A percentile compares a stretch with the other conserved stretches of the same genome.
Evolutionary conservation across 2,797 vertebrate genomes (phyloP).

Genomic region (Anas flavirostris): DNA sequence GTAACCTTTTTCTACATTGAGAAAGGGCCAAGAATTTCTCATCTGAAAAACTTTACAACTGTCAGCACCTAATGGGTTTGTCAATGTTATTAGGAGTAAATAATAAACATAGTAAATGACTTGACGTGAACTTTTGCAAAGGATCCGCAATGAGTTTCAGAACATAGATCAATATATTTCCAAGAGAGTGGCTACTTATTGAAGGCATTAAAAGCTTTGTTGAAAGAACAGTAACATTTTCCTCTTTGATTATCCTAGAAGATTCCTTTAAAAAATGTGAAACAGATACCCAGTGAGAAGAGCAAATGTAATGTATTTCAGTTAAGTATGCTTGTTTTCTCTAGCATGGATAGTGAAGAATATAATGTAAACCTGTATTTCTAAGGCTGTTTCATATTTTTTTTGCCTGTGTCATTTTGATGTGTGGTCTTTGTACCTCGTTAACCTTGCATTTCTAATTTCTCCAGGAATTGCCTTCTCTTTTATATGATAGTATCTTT

Average conservation of each 20-base stretch:
- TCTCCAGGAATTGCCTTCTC: neutral
- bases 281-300: too few species aligned
- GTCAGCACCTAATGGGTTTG: slow-evolving; percentile 55
- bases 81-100: slow-evolving; percentile 55
- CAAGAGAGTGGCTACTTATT: slow-evolving; percentile 12
- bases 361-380: neutral
- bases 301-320: neutral
- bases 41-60: slow-evolving; percentile 25
- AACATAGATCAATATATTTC: slow-evolving; percentile 55
- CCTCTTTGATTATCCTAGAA: neutral
- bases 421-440: neutral
- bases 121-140: slow-evolving; percentile 57
- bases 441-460: neutral
- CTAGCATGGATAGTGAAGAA: neutral
- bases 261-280: neutral
- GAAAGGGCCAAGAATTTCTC: slow-evolving; percentile 36
- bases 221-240: neutral
- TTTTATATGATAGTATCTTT: neutral
- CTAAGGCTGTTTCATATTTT: neutral
- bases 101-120: slow-evolving; percentile 69
- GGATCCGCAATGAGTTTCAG: slow-evolving; percentile 7
- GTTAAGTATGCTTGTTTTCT: neutral
- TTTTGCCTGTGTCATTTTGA: neutral
- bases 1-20: slow-evolving; percentile 48
- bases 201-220: neutral